Conservation (phyloP, 2,113 vertebrate genomes). For the Rhinoderma darwinii region DNA sequence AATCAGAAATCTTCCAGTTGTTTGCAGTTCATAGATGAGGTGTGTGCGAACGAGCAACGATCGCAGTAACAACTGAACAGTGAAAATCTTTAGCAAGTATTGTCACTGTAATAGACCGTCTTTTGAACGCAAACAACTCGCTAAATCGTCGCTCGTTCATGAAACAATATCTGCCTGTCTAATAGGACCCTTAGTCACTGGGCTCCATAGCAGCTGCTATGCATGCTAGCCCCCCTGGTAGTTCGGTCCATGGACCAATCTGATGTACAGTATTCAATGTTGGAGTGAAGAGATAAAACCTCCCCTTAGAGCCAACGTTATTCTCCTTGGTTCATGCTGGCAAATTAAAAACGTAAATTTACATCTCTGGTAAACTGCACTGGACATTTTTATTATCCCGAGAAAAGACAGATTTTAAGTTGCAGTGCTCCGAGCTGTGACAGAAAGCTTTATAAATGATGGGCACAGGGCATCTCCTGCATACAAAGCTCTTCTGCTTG, state of each 20-base stretch:
- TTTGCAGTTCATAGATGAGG: no score
- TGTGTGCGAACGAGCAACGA: no score
- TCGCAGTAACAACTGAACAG: no score
- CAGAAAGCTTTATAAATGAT: slow-evolving; percentile 53
- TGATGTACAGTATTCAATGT: slow-evolving; percentile 1
- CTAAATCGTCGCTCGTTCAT: no score
- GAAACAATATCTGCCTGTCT: no score
- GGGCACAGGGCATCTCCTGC: slow-evolving; percentile 32
- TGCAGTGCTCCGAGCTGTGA: slow-evolving; percentile 53
- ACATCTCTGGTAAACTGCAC: slow-evolving; percentile 58
- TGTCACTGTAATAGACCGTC: no score
- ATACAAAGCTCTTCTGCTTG: slow-evolving; percentile 56
- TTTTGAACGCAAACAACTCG: no score
- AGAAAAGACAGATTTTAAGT: slow-evolving; percentile 60
- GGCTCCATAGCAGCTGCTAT: background rate
- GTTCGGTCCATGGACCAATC: background rate
- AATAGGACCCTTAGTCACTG: background rate
- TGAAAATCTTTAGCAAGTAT: no score
- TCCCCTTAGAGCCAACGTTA: slow-evolving; percentile 3
- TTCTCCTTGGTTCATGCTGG: slow-evolving; percentile 29
- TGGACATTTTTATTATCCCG: slow-evolving; percentile 58
- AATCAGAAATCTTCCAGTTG: no score
- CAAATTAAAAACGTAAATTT: slow-evolving; percentile 61
- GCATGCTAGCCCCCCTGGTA: background rate
- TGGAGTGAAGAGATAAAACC: slow-evolving; percentile 36